Evolutionary conservation across 2,797 vertebrate species (phyloP), one percentile per base, ranked within the genome.

Genomic region (Nyctalus aviator): DNA sequence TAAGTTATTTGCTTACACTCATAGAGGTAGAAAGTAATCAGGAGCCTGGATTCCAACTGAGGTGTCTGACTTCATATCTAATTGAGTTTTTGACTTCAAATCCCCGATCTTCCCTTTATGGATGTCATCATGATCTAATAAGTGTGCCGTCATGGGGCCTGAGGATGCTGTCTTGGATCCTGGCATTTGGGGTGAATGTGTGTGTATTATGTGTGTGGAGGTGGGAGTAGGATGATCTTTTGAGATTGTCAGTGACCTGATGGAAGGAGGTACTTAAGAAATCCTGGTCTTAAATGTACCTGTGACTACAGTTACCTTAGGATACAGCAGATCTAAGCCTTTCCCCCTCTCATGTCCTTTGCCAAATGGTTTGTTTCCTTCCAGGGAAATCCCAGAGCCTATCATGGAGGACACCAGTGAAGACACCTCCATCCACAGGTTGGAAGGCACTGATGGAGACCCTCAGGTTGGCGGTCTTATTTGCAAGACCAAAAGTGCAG

Each of bases 401-500:
- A 48, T 90, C 53, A 96, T 97, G 95, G 95, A 93, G 75, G 93
- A 96, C 46, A 41, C 32, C 64, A 17, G 1, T 3, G 69, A 98
- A 96, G 97, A 99, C 72, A 93, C 96, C 27, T 99, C 99, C 0
- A 97, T 99, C 97, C 99, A 99, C 89, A 98, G 99, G 21, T 97
- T 99, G 95, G 99, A 99, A 95, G 99, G 99, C 72, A 98, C 98
- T 8, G 98, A 98, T 93, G 95, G 98, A 14, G 96, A 90, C 30
- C 85, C 87, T 48, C 98, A 99, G 95, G 98, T 98, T 30, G 99
- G 99, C 0, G 99, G 99, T n/a, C 98, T 99, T 90, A 98, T 99
- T 1, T 98, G 99, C 46, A 99, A 99, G 97, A 99, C 98, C 93
- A 99, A 98, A 96, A 99, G 98, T 57, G 99, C 99, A 0, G 97